These are phyloP conservation scores for Scytalopus superciliaris DNA, from an alignment of 2,113 vertebrate genomes.

Conservation along the genomic window DNA sequence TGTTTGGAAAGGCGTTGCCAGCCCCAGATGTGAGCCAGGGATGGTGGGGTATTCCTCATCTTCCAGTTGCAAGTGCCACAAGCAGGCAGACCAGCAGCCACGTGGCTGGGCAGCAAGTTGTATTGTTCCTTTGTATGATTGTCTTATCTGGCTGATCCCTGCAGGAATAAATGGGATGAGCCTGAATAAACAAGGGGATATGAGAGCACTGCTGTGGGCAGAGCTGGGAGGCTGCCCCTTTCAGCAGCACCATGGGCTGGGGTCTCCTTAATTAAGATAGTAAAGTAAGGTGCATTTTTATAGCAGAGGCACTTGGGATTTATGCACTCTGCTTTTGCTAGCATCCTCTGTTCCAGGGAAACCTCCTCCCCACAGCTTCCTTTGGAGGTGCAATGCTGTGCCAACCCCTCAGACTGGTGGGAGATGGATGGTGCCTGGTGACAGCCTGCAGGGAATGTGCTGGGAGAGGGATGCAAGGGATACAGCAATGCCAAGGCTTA, in stretches of 20 bases:
- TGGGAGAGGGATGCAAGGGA: background rate
- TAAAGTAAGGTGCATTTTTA: background rate
- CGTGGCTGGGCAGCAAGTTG: background rate
- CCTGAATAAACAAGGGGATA: background rate
- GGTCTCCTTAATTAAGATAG: background rate
- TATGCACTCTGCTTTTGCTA: background rate
- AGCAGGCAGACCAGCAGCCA: background rate
- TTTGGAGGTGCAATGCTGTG: background rate
- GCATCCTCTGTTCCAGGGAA: background rate
- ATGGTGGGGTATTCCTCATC: background rate
- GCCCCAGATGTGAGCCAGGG: background rate
- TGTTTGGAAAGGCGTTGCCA: background rate
- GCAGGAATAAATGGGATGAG: background rate
- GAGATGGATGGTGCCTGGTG: background rate
- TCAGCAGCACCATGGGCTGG: background rate
- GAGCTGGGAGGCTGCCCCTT: background rate
- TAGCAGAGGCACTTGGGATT: background rate
- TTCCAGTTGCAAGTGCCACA: background rate
- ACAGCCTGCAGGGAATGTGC: background rate
- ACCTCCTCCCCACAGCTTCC: background rate
- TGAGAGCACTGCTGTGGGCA: rapidly evolving
- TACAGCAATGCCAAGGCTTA: background rate
- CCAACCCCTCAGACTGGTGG: background rate
- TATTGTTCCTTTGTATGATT: background rate
- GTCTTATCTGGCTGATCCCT: background rate